A percentile compares a stretch with the other conserved stretches of the same genome.
phyloP scores from a whole-genome alignment of 2,888 invertebrate genomes.

The Dicycla oo region DNA sequence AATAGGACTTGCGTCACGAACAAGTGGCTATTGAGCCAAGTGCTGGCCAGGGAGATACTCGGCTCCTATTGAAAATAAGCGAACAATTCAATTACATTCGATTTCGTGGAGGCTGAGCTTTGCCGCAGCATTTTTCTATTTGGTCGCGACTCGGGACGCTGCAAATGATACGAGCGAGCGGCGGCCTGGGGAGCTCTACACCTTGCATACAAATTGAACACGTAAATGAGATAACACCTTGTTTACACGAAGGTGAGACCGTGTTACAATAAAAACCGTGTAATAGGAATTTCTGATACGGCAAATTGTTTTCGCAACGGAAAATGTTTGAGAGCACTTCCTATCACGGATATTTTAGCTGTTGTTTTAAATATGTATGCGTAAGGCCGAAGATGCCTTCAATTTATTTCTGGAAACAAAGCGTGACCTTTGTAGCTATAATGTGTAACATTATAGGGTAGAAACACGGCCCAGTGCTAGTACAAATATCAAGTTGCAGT shows the following conservation, averaged over 20 bases:
- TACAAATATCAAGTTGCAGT: constrained; percentile 52
- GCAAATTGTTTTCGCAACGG: constrained; percentile 74
- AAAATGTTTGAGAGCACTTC: constrained; percentile 65
- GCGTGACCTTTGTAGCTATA: constrained; percentile 41
- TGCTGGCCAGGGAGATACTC: constrained; percentile 66
- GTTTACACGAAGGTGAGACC: constrained; percentile 68
- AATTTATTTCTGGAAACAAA: constrained; percentile 32
- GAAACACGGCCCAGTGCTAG: constrained; percentile 32
- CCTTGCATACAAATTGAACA: constrained; percentile 88
- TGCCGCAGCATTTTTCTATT: constrained; percentile 66
- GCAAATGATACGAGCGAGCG: constrained; percentile 63
- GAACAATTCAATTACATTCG: constrained; percentile 72
- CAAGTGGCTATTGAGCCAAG: constrained; percentile 59
- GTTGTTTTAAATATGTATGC: constrained; percentile 62
- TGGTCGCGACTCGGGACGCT: constrained; percentile 46
- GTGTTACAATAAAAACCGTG: constrained; percentile 74
- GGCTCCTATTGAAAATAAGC: constrained; percentile 63
- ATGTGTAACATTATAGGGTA: constrained; percentile 57
- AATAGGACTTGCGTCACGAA: constrained; percentile 66
- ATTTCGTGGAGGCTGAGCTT: constrained; percentile 59
- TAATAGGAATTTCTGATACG: constrained; percentile 79
- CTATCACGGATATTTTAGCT: constrained; percentile 57
- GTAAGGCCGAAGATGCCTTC: constrained; percentile 46
- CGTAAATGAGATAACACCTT: constrained; percentile 84
- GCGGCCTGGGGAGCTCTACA: constrained; percentile 80